Evolutionary conservation across 2,888 invertebrate species (phyloP).

Genomic region (Altica lythri): DNA sequence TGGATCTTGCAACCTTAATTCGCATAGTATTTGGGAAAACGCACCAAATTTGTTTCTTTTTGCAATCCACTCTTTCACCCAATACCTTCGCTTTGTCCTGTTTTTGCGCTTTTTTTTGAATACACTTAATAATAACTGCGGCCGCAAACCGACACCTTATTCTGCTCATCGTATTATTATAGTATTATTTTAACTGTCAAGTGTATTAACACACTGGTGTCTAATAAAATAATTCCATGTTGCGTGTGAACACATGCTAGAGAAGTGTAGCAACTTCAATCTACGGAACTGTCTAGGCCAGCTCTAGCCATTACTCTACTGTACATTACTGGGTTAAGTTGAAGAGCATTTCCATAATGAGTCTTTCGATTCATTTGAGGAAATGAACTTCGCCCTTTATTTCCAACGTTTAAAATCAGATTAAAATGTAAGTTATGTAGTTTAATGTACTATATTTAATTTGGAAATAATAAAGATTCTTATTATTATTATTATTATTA

Average conservation of each 20-base stretch:
- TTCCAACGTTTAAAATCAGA: too few species aligned
- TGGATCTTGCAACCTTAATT: slow-evolving; percentile 2
- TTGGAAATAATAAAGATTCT: too few species aligned
- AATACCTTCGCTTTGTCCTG: neutral
- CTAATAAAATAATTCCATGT: neutral
- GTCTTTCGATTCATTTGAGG: too few species aligned
- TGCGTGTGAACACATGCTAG: neutral
- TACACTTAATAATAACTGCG: neutral
- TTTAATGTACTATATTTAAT: too few species aligned
- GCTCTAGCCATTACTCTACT: too few species aligned
- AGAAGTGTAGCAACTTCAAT: neutral
- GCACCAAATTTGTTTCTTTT: neutral
- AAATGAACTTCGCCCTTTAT: too few species aligned
- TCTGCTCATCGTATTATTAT: neutral
- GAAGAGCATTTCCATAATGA: too few species aligned
- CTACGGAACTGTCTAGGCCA: too few species aligned
- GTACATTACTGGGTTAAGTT: too few species aligned
- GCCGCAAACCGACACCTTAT: slow-evolving; percentile 1
- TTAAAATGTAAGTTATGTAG: too few species aligned
- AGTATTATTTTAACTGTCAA: neutral
- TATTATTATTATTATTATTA: too few species aligned
- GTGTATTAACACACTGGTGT: neutral
- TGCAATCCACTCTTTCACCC: neutral
- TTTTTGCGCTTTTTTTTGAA: neutral
- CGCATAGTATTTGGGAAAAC: neutral